Conservation (phyloP, 2,888 invertebrate genomes). For the Drosophila multiciliata region DNA sequence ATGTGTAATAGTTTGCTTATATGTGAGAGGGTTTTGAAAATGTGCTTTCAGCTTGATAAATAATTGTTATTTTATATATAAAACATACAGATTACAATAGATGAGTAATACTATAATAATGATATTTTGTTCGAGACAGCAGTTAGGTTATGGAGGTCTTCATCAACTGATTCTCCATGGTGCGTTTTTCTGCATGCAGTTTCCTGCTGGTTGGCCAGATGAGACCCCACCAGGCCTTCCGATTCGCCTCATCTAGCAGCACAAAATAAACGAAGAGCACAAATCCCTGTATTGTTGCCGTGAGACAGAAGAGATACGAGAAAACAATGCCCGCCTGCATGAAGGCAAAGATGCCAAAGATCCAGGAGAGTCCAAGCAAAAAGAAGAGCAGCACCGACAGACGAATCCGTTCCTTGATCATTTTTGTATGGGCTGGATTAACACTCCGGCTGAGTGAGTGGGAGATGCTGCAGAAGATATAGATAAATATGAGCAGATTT, state of each 20-base stretch:
- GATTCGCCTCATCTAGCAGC: constrained; percentile 86
- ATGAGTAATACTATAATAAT: neutral
- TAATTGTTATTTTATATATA: neutral
- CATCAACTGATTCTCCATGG: constrained; percentile 43
- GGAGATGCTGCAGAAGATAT: constrained; percentile 82
- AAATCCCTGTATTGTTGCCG: constrained; percentile 88
- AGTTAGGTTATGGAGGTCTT: too few relatives aligned
- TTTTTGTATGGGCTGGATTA: constrained; percentile 68
- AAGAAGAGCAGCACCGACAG: constrained; percentile 87
- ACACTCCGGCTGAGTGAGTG: constrained; percentile 84
- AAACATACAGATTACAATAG: too few relatives aligned
- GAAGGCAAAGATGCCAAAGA: constrained; percentile 87
- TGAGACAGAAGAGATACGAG: constrained; percentile 88
- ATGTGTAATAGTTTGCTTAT: neutral
- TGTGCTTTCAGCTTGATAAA: neutral
- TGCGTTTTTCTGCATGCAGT: constrained; percentile 15
- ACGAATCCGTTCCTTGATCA: constrained; percentile 86
- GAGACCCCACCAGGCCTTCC: constrained; percentile 49
- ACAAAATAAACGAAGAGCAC: constrained; percentile 88
- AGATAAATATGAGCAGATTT: constrained; percentile 87
- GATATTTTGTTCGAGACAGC: too few relatives aligned
- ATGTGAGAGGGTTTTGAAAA: neutral
- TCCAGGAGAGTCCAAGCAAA: constrained; percentile 87
- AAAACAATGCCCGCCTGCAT: constrained; percentile 86
- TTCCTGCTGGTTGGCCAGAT: constrained; percentile 18